phyloP scores from a whole-genome alignment of 2,797 vertebrate species.

The Austrolebias charrua region DNA sequence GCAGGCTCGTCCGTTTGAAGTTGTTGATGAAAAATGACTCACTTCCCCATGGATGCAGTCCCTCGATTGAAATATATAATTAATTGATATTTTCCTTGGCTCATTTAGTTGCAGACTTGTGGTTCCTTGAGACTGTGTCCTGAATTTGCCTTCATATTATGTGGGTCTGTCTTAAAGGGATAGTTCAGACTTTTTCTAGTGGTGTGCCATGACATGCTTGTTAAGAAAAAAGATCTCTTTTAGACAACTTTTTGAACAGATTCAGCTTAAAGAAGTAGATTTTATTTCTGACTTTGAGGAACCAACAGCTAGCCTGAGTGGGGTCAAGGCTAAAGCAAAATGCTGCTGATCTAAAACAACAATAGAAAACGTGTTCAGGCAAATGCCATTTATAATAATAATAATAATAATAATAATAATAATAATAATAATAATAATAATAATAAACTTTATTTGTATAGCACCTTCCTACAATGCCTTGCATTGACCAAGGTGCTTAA shows the following conservation, averaged over 20 bases:
- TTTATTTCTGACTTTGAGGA: no score
- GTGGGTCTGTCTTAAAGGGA: slow-evolving; percentile 13
- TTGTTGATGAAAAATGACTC: slow-evolving; percentile 54
- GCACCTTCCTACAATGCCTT: no score
- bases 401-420: no score
- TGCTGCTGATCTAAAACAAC: no score
- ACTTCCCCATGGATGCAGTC: slow-evolving; percentile 41
- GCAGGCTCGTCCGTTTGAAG: slow-evolving; percentile 43
- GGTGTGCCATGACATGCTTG: no score
- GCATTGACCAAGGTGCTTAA: no score
- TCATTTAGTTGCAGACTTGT: slow-evolving; percentile 45
- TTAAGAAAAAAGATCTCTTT: background rate
- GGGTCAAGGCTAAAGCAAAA: no score
- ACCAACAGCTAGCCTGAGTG: no score
- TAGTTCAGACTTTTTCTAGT: background rate
- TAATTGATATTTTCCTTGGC: slow-evolving; percentile 61
- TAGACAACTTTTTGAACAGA: background rate
- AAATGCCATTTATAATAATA: no score
- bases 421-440: no score
- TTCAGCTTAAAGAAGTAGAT: background rate
- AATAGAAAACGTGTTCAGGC: no score
- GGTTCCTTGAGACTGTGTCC: slow-evolving; percentile 28
- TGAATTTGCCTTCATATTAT: slow-evolving; percentile 34
- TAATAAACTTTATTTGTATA: no score
- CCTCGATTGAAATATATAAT: slow-evolving; percentile 58